These are phyloP conservation scores for Chaetodon trifascialis DNA, from an alignment of 2,113 vertebrate species.

Conservation along the genomic window DNA sequence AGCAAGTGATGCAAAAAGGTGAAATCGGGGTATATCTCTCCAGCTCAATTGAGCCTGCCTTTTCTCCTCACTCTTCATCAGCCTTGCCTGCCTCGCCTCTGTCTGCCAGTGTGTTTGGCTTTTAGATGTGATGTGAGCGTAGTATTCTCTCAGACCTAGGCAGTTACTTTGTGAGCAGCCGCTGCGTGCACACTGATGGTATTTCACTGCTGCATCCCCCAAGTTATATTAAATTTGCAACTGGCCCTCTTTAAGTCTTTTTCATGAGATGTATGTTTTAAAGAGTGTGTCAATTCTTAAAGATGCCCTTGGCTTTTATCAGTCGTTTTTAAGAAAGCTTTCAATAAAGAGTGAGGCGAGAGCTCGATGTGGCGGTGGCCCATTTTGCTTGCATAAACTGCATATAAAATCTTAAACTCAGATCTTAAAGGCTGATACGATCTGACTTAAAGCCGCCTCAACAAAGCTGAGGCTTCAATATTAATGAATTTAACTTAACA, in stretches of 20 bases:
- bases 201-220: slow-evolving; percentile 78
- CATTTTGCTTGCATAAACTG: slow-evolving; percentile 83
- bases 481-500: slow-evolving; percentile 79
- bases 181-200: slow-evolving; percentile 71
- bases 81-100: slow-evolving; percentile 69
- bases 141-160: slow-evolving; percentile 79
- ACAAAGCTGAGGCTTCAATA: slow-evolving; percentile 77
- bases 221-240: slow-evolving; percentile 85
- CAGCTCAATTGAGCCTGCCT: slow-evolving; percentile 76
- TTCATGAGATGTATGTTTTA: slow-evolving; percentile 84
- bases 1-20: slow-evolving; percentile 87
- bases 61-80: slow-evolving; percentile 81
- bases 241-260: slow-evolving; percentile 82
- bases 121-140: slow-evolving; percentile 78
- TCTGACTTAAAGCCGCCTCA: slow-evolving; percentile 75
- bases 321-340: slow-evolving; percentile 74
- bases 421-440: slow-evolving; percentile 74
- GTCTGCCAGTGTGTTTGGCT: slow-evolving; percentile 76
- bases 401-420: slow-evolving; percentile 81
- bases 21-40: slow-evolving; percentile 79
- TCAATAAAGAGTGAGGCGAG: slow-evolving; percentile 72
- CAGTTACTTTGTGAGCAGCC: slow-evolving; percentile 77
- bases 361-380: slow-evolving; percentile 69
- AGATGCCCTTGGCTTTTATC: slow-evolving; percentile 82
- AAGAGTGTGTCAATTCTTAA: slow-evolving; percentile 84